phyloP scores from a whole-genome alignment of 2,888 invertebrate genomes.

The Mamestra brassicae region DNA sequence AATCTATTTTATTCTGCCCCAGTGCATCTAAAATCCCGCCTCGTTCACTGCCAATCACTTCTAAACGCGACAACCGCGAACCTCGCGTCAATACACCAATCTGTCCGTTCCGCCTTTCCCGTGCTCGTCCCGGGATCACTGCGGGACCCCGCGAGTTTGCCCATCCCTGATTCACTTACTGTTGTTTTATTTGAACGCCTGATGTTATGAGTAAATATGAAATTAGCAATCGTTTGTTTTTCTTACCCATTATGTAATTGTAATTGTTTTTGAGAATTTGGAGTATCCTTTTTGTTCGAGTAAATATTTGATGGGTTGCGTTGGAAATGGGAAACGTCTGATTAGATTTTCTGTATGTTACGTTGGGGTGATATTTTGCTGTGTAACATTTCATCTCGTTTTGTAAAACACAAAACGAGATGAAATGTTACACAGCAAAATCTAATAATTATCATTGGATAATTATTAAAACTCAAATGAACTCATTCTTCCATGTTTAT shows the following conservation, averaged over 20 bases:
- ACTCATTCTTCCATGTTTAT: conserved; percentile 23
- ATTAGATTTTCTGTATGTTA: background rate
- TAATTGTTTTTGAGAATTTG: conserved; percentile 37
- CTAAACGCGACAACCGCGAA: conserved; percentile 17
- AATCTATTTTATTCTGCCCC: background rate
- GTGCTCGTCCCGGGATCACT: conserved; percentile 38
- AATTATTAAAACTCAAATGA: conserved; percentile 6
- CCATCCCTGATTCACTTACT: conserved; percentile 48
- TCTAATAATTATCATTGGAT: no score
- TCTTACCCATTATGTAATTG: conserved; percentile 28
- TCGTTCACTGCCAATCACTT: conserved; percentile 4
- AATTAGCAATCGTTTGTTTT: conserved; percentile 46
- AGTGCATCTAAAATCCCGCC: background rate
- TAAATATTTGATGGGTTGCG: conserved; percentile 34
- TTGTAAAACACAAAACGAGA: no score
- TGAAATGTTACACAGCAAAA: no score
- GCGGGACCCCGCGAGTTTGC: conserved; percentile 45
- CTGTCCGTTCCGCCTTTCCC: conserved; percentile 39
- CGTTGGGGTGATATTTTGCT: background rate
- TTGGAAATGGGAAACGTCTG: conserved; percentile 11
- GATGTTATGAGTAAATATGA: conserved; percentile 48
- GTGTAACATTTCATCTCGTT: no score
- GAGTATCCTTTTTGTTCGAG: conserved; percentile 17
- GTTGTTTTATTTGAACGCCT: conserved; percentile 37
- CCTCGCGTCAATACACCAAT: conserved; percentile 34